Evolutionary conservation across 2,113 vertebrate species (phyloP), one percentile per base, ranked within the genome.

Genomic region (Rhineura floridana): DNA sequence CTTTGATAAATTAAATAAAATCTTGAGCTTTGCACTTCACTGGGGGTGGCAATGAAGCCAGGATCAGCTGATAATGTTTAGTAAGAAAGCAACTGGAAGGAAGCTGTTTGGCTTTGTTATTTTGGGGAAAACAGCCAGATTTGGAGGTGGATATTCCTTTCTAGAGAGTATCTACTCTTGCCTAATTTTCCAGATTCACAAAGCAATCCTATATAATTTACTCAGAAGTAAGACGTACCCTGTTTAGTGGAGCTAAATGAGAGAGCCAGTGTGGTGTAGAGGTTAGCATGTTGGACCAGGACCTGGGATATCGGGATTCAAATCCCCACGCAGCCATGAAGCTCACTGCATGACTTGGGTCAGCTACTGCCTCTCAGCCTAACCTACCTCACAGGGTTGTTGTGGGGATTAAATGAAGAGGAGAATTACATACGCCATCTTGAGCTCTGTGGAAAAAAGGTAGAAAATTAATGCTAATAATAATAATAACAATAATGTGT

Each of bases 1-100:
- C 92, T 96, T 97, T 95, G 95, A 97, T 97, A 97, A 97, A 97
- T 97, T 97, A 97, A 96, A 93, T 89, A 91, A 94, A 96, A 95
- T 95, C 95, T 93, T 96, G 92, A 88, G 93, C 86, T 85, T 87
- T 87, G 95, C 83, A 78, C 75, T 76, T 89, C 86, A 80, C 83
- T 95, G 91, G 91, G n/a, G 89, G 76, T 93, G 91, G 91, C 91
- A 93, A 76, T 87, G 92, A 95, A 94, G 81, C 91, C 92, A 93
- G 91, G 93, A 95, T 92, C 87, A 87, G 92, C 95, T 97, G 95
- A 95, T 95, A 93, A 95, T 87, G 87, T 92, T 93, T 92, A 94
- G 84, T 92, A 91, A 52, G 86, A 84, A 94, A 86, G 78, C 87
- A 85, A 95, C 90, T 12, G 89, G 91, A 94, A 96, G 90, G 84